phyloP scores from a whole-genome alignment of 2,113 vertebrate species.

The Phalacrocorax pelagicus region DNA sequence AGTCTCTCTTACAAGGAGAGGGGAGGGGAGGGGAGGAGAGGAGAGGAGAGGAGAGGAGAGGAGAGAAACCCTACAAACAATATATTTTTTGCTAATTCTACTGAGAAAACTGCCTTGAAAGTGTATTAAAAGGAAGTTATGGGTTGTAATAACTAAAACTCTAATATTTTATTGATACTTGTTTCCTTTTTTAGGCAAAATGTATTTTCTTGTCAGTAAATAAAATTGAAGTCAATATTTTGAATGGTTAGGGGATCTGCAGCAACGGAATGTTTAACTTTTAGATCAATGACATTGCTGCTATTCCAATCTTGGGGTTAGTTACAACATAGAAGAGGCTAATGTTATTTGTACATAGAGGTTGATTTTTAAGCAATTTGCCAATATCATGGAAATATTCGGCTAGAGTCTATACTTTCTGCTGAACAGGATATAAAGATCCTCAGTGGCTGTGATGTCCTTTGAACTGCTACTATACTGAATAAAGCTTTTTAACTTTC shows the following conservation, averaged over 20 bases:
- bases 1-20: neutral
- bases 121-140: neutral
- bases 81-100: neutral
- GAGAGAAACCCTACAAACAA: neutral
- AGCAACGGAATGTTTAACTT: neutral
- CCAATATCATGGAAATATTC: neutral
- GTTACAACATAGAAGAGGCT: neutral
- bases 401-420: neutral
- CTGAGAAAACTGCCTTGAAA: neutral
- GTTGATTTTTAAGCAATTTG: constrained; percentile 5
- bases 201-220: neutral
- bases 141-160: neutral
- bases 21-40: neutral
- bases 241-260: neutral
- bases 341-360: neutral
- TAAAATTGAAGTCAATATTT: neutral
- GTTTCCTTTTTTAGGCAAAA: neutral
- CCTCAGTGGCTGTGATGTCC: neutral
- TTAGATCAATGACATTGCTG: neutral
- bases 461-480: neutral
- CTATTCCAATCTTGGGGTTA: neutral
- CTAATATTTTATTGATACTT: neutral
- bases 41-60: no score
- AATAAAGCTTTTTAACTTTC: neutral
- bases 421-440: neutral